Percentiles rank a stretch among this genome's conserved stretches.
Evolutionary conservation across 2,888 invertebrate species (phyloP).

Genomic region (Andrena bicolor): DNA sequence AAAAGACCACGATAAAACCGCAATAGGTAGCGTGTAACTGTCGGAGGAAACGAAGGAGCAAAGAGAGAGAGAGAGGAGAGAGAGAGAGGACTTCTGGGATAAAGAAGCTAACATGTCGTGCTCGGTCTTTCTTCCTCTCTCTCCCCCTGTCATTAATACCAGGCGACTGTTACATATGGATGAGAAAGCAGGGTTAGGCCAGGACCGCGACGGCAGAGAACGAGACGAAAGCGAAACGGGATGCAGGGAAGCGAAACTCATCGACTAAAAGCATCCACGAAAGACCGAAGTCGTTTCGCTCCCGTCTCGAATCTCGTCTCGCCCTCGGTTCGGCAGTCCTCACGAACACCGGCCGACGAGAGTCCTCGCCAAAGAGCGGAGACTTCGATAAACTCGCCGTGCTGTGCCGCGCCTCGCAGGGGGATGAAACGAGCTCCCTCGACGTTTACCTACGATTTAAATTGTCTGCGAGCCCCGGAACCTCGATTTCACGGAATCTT

Average conservation of each 20-base stretch:
- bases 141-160: constrained; percentile 84
- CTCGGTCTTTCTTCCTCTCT: constrained; percentile 72
- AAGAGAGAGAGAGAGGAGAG: constrained; percentile 19
- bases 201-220: constrained; percentile 76
- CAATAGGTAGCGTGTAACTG: constrained; percentile 66
- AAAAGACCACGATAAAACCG: constrained; percentile 80
- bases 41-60: constrained; percentile 40
- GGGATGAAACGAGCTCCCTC: constrained; percentile 65
- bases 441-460: constrained; percentile 69
- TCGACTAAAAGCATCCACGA: constrained; percentile 84
- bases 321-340: constrained; percentile 43
- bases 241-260: constrained; percentile 82
- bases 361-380: constrained; percentile 31
- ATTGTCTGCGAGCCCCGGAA: constrained; percentile 49
- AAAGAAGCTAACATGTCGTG: constrained; percentile 77
- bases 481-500: constrained; percentile 48
- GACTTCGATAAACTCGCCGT: constrained; percentile 60
- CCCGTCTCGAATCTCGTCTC: constrained; percentile 73
- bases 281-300: constrained; percentile 80
- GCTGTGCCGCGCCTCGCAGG: not conserved
- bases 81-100: constrained; percentile 60
- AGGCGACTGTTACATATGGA: constrained; percentile 85
- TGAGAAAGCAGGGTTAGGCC: constrained; percentile 81
- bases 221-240: constrained; percentile 80
- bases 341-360: constrained; percentile 8